Evolutionary conservation across 2,113 vertebrate genomes (phyloP).

Genomic region (Macrotis lagotis): DNA sequence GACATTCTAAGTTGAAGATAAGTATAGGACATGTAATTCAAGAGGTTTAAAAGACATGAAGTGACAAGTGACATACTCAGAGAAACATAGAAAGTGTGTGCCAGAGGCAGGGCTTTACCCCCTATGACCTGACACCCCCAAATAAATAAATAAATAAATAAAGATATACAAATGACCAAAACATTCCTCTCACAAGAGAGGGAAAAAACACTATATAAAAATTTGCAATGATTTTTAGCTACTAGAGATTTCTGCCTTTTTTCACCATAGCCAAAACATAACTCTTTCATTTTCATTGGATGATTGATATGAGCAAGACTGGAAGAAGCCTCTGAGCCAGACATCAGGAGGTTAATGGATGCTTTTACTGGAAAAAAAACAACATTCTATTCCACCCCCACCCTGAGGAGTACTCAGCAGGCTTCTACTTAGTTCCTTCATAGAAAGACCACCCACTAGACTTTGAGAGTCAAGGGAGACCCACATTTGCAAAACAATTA

Average conservation of each 20-base stretch:
- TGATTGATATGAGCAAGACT: slow-evolving; percentile 60
- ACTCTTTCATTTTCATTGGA: slow-evolving; percentile 42
- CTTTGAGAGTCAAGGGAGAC: slow-evolving; percentile 42
- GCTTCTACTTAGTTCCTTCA: not conserved
- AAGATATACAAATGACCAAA: no score
- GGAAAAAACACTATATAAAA: not conserved
- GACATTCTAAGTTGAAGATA: no score
- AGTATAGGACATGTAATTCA: no score
- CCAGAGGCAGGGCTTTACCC: not conserved
- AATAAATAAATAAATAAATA: no score
- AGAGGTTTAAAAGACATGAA: not conserved
- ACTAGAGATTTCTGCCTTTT: slow-evolving; percentile 9
- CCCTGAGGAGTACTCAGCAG: slow-evolving; percentile 49
- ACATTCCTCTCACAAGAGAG: no score
- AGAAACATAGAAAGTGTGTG: no score
- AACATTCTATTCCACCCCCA: slow-evolving; percentile 42
- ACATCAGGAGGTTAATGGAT: slow-evolving; percentile 73
- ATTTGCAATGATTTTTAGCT: not conserved
- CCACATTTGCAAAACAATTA: slow-evolving; percentile 51
- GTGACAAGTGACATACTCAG: not conserved
- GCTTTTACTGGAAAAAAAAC: slow-evolving; percentile 55
- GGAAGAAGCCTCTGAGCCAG: slow-evolving; percentile 53
- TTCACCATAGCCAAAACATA: slow-evolving; percentile 29
- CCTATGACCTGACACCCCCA: not conserved
- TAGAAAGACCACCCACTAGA: slow-evolving; percentile 16